phyloP scores from a whole-genome alignment of 2,888 invertebrate genomes.

The Scotopteryx bipunctaria region DNA sequence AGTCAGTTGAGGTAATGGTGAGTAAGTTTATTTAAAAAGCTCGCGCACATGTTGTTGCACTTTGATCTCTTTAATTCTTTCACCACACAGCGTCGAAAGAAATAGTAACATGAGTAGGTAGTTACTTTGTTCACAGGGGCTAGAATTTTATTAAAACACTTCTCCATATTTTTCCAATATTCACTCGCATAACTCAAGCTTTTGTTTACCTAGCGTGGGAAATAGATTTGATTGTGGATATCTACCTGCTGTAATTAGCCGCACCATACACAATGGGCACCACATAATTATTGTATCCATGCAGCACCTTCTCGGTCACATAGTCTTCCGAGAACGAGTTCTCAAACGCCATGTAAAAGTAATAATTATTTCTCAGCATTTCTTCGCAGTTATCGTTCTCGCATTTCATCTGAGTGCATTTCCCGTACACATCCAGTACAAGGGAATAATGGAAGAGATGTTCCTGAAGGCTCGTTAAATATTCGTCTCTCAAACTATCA shows the following conservation, averaged over 20 bases:
- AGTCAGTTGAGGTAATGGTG: too few species aligned
- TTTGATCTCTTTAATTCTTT: too few species aligned
- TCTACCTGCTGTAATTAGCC: slow-evolving; percentile 81
- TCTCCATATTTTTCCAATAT: neutral
- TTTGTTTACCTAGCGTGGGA: slow-evolving; percentile 31
- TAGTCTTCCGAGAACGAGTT: slow-evolving; percentile 61
- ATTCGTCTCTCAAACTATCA: slow-evolving; percentile 49
- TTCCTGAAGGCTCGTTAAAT: slow-evolving; percentile 53
- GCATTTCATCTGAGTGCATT: slow-evolving; percentile 48
- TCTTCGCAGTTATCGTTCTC: slow-evolving; percentile 41
- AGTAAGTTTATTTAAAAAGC: too few species aligned
- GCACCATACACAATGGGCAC: slow-evolving; percentile 88
- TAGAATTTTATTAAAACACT: neutral
- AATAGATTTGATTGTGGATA: slow-evolving; percentile 2
- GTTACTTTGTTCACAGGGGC: neutral
- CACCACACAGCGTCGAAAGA: too few species aligned
- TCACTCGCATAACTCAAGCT: neutral
- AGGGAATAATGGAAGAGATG: slow-evolving; percentile 54
- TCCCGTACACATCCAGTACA: slow-evolving; percentile 55
- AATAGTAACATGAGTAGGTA: too few species aligned
- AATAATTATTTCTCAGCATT: slow-evolving; percentile 55
- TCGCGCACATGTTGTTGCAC: too few species aligned
- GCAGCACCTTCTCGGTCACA: slow-evolving; percentile 62
- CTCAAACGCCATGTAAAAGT: slow-evolving; percentile 66
- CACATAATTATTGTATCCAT: slow-evolving; percentile 81